phyloP scores from a whole-genome alignment of 2,888 invertebrate species.

The Lamproptera curius region DNA sequence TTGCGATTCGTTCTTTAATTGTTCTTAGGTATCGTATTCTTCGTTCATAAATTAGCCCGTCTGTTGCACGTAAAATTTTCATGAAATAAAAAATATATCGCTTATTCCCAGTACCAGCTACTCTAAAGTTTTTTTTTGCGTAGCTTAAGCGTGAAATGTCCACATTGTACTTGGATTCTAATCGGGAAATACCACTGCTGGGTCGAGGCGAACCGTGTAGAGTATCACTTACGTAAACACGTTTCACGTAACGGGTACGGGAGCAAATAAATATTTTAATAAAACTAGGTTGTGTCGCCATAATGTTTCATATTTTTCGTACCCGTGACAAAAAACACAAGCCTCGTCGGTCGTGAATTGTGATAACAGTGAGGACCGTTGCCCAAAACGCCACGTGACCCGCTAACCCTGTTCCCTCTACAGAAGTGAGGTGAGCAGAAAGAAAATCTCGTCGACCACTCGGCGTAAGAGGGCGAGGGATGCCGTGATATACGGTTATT shows the following conservation, averaged over 20 bases:
- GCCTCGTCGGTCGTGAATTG: background rate
- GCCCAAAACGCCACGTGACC: constrained; percentile 46
- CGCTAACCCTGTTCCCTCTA: constrained; percentile 54
- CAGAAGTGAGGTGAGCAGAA: constrained; percentile 51
- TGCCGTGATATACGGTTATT: constrained; percentile 24
- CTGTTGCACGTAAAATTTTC: too few relatives aligned
- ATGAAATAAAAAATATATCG: too few relatives aligned
- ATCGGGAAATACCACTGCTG: background rate
- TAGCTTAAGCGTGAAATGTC: background rate
- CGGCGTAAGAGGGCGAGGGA: constrained; percentile 32
- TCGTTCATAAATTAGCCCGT: too few relatives aligned
- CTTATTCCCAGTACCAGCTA: too few relatives aligned
- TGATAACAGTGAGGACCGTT: constrained; percentile 18
- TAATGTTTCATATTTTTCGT: constrained; percentile 2
- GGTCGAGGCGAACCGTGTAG: background rate
- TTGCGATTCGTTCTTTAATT: too few relatives aligned
- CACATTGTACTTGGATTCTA: background rate
- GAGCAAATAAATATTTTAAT: background rate
- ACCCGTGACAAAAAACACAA: background rate
- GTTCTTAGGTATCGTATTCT: too few relatives aligned
- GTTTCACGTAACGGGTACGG: background rate
- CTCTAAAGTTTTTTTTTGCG: too few relatives aligned
- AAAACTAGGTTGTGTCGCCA: background rate
- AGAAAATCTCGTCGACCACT: constrained; percentile 38
- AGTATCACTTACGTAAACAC: constrained; percentile 2